These are phyloP conservation scores for Alexandromys fortis DNA, from an alignment of 2,113 vertebrate genomes.

Conservation along the genomic window DNA sequence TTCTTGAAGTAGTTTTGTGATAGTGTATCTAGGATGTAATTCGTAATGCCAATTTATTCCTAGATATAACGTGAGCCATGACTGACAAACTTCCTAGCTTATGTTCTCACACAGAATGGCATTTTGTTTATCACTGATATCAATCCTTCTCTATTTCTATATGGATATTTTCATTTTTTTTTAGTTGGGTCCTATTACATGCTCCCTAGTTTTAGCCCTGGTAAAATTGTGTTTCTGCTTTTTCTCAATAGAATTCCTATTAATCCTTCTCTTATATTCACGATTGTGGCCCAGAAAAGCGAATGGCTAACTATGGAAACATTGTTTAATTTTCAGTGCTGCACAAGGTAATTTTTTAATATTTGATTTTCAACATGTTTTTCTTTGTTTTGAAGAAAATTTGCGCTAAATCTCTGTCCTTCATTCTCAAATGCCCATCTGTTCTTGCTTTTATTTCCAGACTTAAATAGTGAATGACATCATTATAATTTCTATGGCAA, in stretches of 20 bases:
- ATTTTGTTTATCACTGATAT: not conserved
- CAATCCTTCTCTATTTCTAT: not conserved
- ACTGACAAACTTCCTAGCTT: not conserved
- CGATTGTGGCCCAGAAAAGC: not conserved
- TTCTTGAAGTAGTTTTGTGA: not conserved
- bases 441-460: slow-evolving; percentile 79
- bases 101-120: not conserved
- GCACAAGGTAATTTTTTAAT: not conserved
- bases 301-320: not conserved
- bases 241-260: not conserved
- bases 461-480: slow-evolving; percentile 79
- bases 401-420: slow-evolving; percentile 77
- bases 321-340: not conserved
- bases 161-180: not conserved
- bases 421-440: slow-evolving; percentile 81
- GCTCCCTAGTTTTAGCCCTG: not conserved
- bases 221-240: not conserved
- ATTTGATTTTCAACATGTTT: slow-evolving; percentile 56
- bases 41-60: not conserved
- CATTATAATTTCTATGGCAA: slow-evolving; percentile 78
- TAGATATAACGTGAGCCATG: not conserved
- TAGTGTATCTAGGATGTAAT: not conserved
- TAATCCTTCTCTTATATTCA: not conserved
- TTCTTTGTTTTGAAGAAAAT: slow-evolving; percentile 74
- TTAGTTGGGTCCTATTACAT: not conserved